Percentiles rank a stretch among this genome's conserved stretches.
phyloP scores from a whole-genome alignment of 2,797 vertebrate species.

The Oophaga sylvatica region DNA sequence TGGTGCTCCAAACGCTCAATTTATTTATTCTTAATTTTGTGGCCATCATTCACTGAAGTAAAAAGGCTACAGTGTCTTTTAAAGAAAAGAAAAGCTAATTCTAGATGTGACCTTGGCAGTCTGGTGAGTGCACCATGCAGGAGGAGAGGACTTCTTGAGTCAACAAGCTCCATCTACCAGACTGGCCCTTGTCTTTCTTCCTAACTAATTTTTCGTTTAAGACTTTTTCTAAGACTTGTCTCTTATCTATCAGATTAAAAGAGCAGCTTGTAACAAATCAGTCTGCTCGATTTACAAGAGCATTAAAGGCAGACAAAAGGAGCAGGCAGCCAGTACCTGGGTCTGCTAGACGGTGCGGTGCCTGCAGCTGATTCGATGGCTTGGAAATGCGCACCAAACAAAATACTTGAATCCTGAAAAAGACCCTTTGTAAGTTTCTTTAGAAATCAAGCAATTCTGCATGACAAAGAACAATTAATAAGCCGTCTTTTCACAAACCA shows the following conservation, averaged over 20 bases:
- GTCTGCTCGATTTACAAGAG: constrained; percentile 99
- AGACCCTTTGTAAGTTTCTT: constrained; percentile 99
- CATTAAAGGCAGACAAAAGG: constrained; percentile 99
- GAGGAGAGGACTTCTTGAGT: constrained; percentile 97
- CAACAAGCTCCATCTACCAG: constrained; percentile 99
- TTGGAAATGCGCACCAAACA: constrained; percentile 99
- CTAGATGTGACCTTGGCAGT: constrained; percentile 99
- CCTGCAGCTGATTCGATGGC: constrained; percentile 99
- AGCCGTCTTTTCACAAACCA: constrained; percentile 99
- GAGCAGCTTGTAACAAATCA: constrained; percentile 99
- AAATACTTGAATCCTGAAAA: constrained; percentile 99
- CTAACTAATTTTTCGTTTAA: constrained; percentile 99
- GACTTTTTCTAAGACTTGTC: constrained; percentile 99
- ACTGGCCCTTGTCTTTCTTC: constrained; percentile 99
- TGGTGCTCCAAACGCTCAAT: constrained; percentile 98
- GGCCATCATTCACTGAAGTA: constrained; percentile 99
- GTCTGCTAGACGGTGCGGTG: constrained; percentile 98
- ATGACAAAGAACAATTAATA: constrained; percentile 99
- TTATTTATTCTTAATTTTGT: constrained; percentile 99
- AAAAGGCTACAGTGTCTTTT: constrained; percentile 99
- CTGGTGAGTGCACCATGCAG: constrained; percentile 94
- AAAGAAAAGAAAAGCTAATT: constrained; percentile 99
- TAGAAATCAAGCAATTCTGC: constrained; percentile 99
- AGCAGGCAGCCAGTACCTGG: constrained; percentile 99
- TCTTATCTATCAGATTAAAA: constrained; percentile 99